Evolutionary conservation across 2,888 invertebrate species (phyloP).

Genomic region (Ectropis crepuscularia): DNA sequence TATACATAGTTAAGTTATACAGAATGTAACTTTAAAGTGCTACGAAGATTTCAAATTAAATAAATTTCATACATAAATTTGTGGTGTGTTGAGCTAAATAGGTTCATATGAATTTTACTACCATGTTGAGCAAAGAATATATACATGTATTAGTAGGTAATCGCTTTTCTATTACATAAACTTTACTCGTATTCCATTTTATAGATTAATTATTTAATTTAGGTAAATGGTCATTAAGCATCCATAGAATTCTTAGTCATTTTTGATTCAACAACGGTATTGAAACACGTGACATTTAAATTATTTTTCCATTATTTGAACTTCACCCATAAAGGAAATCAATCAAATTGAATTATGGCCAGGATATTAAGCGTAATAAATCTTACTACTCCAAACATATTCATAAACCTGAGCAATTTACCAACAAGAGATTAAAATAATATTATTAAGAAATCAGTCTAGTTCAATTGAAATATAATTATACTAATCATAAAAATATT

Average conservation of each 20-base stretch:
- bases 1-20: not conserved
- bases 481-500: constrained; percentile 30
- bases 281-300: constrained; percentile 13
- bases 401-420: constrained; percentile 27
- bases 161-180: no score
- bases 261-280: constrained; percentile 31
- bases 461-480: constrained; percentile 29
- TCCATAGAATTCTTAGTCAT: not conserved
- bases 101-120: no score
- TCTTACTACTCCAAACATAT: constrained; percentile 34
- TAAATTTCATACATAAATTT: not conserved
- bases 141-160: no score
- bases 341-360: constrained; percentile 35
- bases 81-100: no score
- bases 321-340: constrained; percentile 24
- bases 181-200: no score
- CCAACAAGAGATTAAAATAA: constrained; percentile 34
- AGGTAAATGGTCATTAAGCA: no score
- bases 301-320: constrained; percentile 14
- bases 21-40: no score
- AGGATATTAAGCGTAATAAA: constrained; percentile 32
- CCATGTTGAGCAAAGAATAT: no score
- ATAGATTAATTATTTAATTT: no score
- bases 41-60: not conserved
- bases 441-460: constrained; percentile 32